Base-by-base conservation (phyloP, 2,113 vertebrate genomes). In the Madoqua kirkii region DNA sequence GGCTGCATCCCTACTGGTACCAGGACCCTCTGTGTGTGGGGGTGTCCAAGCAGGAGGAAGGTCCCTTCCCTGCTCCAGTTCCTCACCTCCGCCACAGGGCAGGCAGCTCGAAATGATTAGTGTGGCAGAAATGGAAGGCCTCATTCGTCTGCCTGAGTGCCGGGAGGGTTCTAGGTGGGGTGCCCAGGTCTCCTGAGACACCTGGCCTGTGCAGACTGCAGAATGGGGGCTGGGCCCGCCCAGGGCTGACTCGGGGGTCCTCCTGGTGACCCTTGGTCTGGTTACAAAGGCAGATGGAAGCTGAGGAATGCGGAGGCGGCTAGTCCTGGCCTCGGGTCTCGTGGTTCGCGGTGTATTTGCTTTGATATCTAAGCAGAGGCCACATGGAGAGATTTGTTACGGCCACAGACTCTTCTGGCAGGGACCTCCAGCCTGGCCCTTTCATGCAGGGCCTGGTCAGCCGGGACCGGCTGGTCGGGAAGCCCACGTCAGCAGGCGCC, bases 261-360 rank as follows among this genome's bases (percentile, higher is more conserved):
- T 54, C 62, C n/a, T 31, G 1, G 67, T 91, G 59, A 89, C 90
- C 92, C 93, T 0, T 16, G n/a, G 84, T 87, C 96, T 14, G 1
- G 43, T 93, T 92, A 76, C 95, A 87, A 88, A 97, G 95, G 87
- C 43, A 33, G 71, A 36, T 1, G 10, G 93, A 95, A 83, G 91
- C 95, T 84, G 71, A 87, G 23, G 96, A 92, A 96, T 96, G 92
- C 54, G 43, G 83, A 33, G 45, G 8, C 4, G 57, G 67, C 86
- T 21, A 3, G 4, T 60, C 82, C 3, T 0, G 7, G 91, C 74
- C 93, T n/a, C 25, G 14, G 76, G 91, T 43, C 74, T 64, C 1
- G 0, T 2, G 87, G 54, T 7, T 48, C 40, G 6, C 14, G 54
- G n/a, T 15, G 71, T 33, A 8, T 60, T 36, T n/a, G 59, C 78